A percentile compares a stretch with the other conserved stretches of the same genome.
Conservation (phyloP, 2,888 invertebrate genomes). For the Heliconius sara region DNA sequence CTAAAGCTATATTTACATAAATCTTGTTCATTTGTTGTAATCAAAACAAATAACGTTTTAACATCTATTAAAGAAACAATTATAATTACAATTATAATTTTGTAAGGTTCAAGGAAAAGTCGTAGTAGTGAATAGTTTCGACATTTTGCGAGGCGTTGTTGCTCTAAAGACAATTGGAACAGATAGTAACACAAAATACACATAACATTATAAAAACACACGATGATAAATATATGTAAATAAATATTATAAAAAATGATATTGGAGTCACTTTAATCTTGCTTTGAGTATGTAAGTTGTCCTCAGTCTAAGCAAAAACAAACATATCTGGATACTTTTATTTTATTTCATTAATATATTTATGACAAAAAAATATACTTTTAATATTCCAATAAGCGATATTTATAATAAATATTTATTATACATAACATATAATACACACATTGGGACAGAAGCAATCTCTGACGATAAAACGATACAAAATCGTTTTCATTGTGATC, state of each 20-base stretch:
- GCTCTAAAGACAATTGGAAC: too few species aligned
- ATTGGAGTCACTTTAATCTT: background rate
- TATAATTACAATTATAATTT: background rate
- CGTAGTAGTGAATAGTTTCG: background rate
- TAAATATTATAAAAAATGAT: background rate
- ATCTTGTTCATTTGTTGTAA: background rate
- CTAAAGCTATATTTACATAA: background rate
- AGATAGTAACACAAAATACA: too few species aligned
- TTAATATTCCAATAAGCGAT: background rate
- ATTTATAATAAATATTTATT: background rate
- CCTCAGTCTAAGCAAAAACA: background rate
- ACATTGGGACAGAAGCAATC: background rate
- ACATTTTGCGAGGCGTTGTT: background rate
- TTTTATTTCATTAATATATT: background rate
- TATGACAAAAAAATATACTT: too few species aligned
- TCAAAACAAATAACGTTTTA: background rate
- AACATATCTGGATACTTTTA: background rate
- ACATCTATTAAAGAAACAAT: background rate
- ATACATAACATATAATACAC: background rate
- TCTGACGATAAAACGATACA: background rate
- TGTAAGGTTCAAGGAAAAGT: background rate
- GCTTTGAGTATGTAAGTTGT: too few species aligned
- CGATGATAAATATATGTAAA: background rate
- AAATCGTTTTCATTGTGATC: slow-evolving; percentile 13
- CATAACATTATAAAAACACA: background rate